phyloP scores from a whole-genome alignment of 2,797 vertebrate genomes.

The Sebastes taczanowskii region DNA sequence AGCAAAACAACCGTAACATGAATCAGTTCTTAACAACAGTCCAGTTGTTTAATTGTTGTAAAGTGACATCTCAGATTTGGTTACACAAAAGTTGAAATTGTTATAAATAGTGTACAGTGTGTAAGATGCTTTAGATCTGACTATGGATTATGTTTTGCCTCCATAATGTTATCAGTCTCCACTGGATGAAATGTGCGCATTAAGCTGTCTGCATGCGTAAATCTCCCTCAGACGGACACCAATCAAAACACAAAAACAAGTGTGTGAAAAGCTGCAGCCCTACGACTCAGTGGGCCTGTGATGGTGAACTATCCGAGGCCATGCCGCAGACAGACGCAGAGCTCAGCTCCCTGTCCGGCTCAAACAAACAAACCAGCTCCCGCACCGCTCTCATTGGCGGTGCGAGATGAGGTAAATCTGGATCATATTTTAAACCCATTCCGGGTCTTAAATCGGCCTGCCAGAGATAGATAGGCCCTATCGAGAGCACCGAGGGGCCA shows the following conservation, averaged over 20 bases:
- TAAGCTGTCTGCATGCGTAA: slow-evolving; percentile 21
- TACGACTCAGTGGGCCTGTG: slow-evolving; percentile 41
- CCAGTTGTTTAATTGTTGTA: neutral
- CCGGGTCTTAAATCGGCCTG: slow-evolving; percentile 80
- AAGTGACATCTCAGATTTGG: neutral
- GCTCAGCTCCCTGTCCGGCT: slow-evolving; percentile 36
- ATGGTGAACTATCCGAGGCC: slow-evolving; percentile 51
- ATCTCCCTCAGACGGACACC: slow-evolving; percentile 28
- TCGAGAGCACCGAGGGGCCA: slow-evolving; percentile 75
- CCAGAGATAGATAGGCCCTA: slow-evolving; percentile 83
- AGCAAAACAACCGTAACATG: neutral
- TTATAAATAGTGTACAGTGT: neutral
- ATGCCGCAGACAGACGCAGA: slow-evolving; percentile 26
- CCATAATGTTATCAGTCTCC: slow-evolving; percentile 1
- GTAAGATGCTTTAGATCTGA: neutral
- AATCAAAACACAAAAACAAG: slow-evolving; percentile 60
- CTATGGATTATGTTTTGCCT: neutral
- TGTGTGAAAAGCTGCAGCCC: slow-evolving; percentile 36
- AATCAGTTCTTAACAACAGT: neutral
- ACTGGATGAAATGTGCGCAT: slow-evolving; percentile 16
- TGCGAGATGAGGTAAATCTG: slow-evolving; percentile 84
- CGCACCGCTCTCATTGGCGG: slow-evolving; percentile 46
- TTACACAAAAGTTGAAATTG: neutral
- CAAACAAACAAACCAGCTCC: slow-evolving; percentile 47
- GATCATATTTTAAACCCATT: slow-evolving; percentile 79